These are phyloP conservation scores for Pogonomyrmex californicus DNA, from an alignment of 1,140 invertebrate genomes.

Conservation along the genomic window DNA sequence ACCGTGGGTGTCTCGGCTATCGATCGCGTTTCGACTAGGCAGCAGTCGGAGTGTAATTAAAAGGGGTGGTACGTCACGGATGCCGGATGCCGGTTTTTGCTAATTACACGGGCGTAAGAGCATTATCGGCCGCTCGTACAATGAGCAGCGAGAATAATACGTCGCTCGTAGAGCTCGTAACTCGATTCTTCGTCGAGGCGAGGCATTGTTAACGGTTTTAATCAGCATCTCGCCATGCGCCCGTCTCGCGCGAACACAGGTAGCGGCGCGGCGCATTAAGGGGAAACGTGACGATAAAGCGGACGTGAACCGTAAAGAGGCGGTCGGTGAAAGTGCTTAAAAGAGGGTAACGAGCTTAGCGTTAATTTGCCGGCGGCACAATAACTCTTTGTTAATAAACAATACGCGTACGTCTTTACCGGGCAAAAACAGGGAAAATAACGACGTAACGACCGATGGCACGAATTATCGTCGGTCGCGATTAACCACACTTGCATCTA, in stretches of 20 bases:
- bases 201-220: conserved; percentile 62
- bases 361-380: conserved; percentile 14
- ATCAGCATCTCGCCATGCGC: conserved; percentile 54
- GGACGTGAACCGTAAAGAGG: conserved; percentile 43
- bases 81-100: conserved; percentile 43
- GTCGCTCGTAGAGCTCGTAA: conserved; percentile 56
- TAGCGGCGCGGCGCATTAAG: conserved; percentile 50
- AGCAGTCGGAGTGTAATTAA: conserved; percentile 47
- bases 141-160: conserved; percentile 62
- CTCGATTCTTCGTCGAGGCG: conserved; percentile 54
- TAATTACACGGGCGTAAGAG: conserved; percentile 62
- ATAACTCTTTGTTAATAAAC: conserved; percentile 40
- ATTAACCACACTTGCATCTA: background rate
- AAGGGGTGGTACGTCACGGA: conserved; percentile 51
- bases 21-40: conserved; percentile 45
- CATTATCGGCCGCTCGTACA: conserved; percentile 58
- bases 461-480: background rate
- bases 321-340: conserved; percentile 35
- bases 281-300: conserved; percentile 47
- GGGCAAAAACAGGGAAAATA: background rate
- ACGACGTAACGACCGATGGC: background rate
- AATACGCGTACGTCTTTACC: conserved; percentile 4
- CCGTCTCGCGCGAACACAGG: conserved; percentile 41
- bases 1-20: conserved; percentile 13
- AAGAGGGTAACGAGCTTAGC: conserved; percentile 37